A percentile compares a stretch with the other conserved stretches of the same genome.
phyloP scores from a whole-genome alignment of 1,140 invertebrate genomes.

The Papilio aristodemus region DNA sequence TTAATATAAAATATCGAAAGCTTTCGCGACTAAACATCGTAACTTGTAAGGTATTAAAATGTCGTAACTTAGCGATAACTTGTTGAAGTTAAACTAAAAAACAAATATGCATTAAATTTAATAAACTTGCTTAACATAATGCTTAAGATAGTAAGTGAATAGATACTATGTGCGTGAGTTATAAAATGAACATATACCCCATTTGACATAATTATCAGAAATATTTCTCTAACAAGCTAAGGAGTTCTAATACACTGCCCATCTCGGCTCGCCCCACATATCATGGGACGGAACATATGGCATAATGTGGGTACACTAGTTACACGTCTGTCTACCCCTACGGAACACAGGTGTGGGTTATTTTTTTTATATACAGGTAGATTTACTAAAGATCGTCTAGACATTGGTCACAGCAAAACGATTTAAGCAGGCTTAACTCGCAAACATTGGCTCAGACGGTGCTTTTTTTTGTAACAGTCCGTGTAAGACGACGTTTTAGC shows the following conservation, averaged over 20 bases:
- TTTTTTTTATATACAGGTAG: not conserved
- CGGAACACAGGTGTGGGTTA: no score
- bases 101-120: not conserved
- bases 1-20: constrained; percentile 1
- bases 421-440: not conserved
- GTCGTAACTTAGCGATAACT: constrained; percentile 14
- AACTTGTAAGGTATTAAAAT: constrained; percentile 8
- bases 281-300: no score
- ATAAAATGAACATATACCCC: no score
- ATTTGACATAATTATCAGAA: no score
- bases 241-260: no score
- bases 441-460: not conserved
- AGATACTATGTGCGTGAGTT: not conserved
- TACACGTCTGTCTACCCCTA: no score
- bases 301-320: no score
- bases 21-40: constrained; percentile 6
- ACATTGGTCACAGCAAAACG: not conserved
- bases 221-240: no score
- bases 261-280: no score
- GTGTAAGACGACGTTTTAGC: constrained; percentile 11
- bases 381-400: not conserved
- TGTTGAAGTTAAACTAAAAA: not conserved
- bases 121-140: constrained; percentile 10
- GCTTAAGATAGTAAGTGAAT: not conserved
- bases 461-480: constrained; percentile 12